These are phyloP conservation scores for Cisticola juncidis DNA, from an alignment of 2,113 vertebrate genomes.

Conservation along the genomic window DNA sequence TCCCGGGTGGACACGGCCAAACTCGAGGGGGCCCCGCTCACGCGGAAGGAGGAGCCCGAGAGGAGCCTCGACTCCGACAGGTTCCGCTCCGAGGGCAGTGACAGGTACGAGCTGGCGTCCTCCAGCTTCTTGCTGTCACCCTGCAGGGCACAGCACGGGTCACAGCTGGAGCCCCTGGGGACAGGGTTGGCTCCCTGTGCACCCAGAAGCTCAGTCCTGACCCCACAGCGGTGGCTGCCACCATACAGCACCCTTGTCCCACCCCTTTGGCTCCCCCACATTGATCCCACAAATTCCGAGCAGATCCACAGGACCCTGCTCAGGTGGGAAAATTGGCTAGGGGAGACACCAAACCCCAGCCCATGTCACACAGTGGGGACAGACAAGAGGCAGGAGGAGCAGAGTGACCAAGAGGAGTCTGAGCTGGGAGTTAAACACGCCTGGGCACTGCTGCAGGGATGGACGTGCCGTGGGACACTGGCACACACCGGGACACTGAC, in stretches of 20 bases:
- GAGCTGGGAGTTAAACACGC: not conserved
- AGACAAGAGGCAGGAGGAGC: too few relatives aligned
- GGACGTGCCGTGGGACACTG: accelerated
- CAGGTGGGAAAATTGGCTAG: not conserved
- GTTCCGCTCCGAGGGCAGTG: not conserved
- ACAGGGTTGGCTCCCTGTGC: not conserved
- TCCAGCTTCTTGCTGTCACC: conserved; percentile 62
- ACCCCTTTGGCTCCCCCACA: too few relatives aligned
- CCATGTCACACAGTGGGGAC: accelerated
- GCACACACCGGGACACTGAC: not conserved
- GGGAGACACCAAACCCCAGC: accelerated
- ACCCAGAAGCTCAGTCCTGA: not conserved
- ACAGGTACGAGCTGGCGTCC: not conserved
- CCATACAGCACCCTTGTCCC: accelerated
- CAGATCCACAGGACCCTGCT: accelerated
- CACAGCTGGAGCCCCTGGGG: not conserved
- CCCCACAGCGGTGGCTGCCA: not conserved
- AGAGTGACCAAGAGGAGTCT: not conserved
- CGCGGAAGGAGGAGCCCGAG: not conserved
- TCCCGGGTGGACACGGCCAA: not conserved
- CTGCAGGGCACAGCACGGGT: not conserved
- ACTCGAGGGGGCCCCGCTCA: accelerated
- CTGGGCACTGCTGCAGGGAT: not conserved
- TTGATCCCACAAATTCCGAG: not conserved
- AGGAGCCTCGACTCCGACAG: not conserved